phyloP scores from a whole-genome alignment of 2,797 vertebrate genomes.

The Hydrocynus forskahlii region DNA sequence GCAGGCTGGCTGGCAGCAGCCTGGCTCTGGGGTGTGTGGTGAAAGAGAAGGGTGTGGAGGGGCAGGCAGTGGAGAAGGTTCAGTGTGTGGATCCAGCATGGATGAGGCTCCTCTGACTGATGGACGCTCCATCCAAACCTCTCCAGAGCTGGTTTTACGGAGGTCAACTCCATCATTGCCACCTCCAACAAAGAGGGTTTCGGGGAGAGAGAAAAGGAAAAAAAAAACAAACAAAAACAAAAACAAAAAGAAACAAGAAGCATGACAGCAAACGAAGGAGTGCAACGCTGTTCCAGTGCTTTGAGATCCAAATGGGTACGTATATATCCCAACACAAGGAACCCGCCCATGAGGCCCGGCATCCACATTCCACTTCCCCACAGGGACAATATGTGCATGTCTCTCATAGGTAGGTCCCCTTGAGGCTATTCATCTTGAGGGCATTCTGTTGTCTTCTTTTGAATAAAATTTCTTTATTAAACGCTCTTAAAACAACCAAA shows the following conservation, averaged over 20 bases:
- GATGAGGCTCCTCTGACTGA: conserved; percentile 35
- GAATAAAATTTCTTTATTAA: conserved; percentile 62
- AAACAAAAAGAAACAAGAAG: conserved; percentile 40
- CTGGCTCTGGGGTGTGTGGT: neutral
- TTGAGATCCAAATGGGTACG: conserved; percentile 66
- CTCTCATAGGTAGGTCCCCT: conserved; percentile 40
- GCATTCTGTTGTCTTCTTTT: conserved; percentile 49
- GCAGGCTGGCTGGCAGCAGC: neutral
- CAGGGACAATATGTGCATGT: conserved; percentile 49
- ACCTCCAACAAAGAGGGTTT: neutral
- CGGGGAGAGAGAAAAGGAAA: conserved; percentile 19
- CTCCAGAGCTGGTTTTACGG: conserved; percentile 30
- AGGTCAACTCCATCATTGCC: conserved; percentile 14
- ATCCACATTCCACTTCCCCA: conserved; percentile 26
- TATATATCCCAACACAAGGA: conserved; percentile 74
- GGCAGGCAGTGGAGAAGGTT: conserved; percentile 26
- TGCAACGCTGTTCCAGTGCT: conserved; percentile 73
- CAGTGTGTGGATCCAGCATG: conserved; percentile 29
- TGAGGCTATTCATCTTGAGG: conserved; percentile 47
- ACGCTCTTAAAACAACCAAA: conserved; percentile 71
- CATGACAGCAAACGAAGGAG: conserved; percentile 55
- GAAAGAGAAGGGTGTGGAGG: neutral
- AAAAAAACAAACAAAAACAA: conserved; percentile 21
- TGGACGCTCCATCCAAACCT: conserved; percentile 16
- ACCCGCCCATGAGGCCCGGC: conserved; percentile 60